Evolutionary conservation across 2,888 invertebrate genomes (phyloP).

Genomic region (Aporophyla nigra): DNA sequence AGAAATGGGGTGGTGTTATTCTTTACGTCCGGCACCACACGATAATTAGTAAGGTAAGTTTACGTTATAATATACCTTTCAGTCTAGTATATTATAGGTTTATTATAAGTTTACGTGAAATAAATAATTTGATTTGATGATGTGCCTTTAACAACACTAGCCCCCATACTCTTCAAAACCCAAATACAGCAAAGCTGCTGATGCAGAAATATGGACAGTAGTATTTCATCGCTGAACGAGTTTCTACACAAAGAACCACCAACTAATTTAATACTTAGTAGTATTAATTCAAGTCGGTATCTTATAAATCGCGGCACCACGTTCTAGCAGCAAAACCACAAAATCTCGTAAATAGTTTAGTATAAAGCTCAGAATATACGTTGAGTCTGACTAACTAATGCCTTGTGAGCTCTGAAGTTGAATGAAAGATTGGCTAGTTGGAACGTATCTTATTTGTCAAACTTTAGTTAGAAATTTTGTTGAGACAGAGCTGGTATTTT

Average conservation of each 20-base stretch:
- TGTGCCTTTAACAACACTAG: too few relatives aligned
- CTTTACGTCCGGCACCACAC: too few relatives aligned
- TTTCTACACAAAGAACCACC: background rate
- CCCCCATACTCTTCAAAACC: too few relatives aligned
- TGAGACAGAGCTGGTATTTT: background rate
- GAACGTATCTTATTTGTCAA: background rate
- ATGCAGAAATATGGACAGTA: background rate
- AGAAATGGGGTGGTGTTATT: too few relatives aligned
- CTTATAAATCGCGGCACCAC: conserved; percentile 27
- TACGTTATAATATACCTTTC: too few relatives aligned
- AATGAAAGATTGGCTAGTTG: conserved; percentile 9
- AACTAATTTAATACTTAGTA: conserved; percentile 11
- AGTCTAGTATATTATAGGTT: too few relatives aligned
- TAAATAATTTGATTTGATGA: too few relatives aligned
- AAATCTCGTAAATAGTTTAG: conserved; percentile 40
- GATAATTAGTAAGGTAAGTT: too few relatives aligned
- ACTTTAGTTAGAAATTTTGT: conserved; percentile 7
- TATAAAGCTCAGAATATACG: conserved; percentile 25
- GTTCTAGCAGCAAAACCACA: conserved; percentile 6
- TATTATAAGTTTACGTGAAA: too few relatives aligned
- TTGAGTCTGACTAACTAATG: conserved; percentile 7
- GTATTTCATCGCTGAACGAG: background rate
- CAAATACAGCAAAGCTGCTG: background rate
- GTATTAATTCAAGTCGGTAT: conserved; percentile 12
- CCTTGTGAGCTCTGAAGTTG: conserved; percentile 6